Evolutionary conservation across 1,140 invertebrate species (phyloP), one percentile per base, ranked within the genome.

Genomic region (Drosophila takahashii): DNA sequence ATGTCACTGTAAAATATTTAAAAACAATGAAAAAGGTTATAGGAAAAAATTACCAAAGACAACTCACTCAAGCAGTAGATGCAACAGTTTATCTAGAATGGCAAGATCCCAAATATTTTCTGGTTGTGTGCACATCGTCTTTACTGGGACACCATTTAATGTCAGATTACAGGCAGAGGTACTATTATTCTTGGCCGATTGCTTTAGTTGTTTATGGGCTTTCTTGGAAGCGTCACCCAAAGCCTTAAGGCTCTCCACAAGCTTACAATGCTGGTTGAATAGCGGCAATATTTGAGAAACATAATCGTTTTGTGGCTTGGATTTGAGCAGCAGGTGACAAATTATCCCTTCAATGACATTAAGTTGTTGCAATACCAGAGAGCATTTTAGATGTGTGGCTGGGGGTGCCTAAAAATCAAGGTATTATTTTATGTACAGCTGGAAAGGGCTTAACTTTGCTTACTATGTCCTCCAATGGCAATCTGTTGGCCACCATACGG

Each of bases 31-130:
- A 8, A 27, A 29, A 34, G 1, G 27, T 11, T 10, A 7, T n/a
- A 29, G 11, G 1, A 7, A 16, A 10, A 18, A 51, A 51, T 9
- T 9, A 11, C 2, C 8, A 9, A 11, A 4, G 0, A 4, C 0
- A 18, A 85, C 83, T 53, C 54, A 92, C 90, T 92, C 87, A 10
- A 84, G 79, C 6, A 92, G 44, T 18, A 91, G 10, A 58, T 83
- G 81, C 0, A 92, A 58, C 5, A 91, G 37, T 45, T 61, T 77
- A 22, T 92, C 84, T 10, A 92, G 22, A 22, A 90, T 76, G 7
- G 45, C 41, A n/a, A 92, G 34, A 56, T 92, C 87, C 90, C 91
- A 92, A 62, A 92, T 92, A 57, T 92, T 92, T 27, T 90, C 79
- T 7, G 79, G 51, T 41, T 84, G 51, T 1, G 59, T 71, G 15